Evolutionary conservation across 1,140 invertebrate genomes (phyloP).

Genomic region (Colletes latitarsis): DNA sequence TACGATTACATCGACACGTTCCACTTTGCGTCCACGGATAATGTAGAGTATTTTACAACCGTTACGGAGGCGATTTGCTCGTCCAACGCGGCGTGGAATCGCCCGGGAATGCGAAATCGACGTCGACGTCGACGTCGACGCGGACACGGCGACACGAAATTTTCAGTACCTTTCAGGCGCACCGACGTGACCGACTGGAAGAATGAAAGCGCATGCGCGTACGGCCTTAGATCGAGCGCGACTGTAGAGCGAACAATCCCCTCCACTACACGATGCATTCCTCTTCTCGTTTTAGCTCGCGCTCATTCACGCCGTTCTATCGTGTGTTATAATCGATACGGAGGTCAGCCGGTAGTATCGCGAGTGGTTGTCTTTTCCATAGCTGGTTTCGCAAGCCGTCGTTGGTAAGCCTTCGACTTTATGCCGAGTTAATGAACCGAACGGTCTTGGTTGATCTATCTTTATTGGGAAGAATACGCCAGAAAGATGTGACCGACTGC

Average conservation of each 20-base stretch:
- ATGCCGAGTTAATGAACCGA: constrained; percentile 21
- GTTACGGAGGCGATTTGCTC: too few species aligned
- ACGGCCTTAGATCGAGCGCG: constrained; percentile 5
- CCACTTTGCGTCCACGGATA: neutral
- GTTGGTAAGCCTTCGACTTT: neutral
- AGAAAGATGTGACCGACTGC: neutral
- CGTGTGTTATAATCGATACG: constrained; percentile 54
- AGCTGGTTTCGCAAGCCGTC: constrained; percentile 30
- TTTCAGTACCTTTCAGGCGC: constrained; percentile 24
- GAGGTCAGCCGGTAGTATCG: constrained; percentile 36
- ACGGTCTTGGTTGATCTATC: neutral
- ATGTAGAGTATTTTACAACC: neutral
- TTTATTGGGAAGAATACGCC: neutral
- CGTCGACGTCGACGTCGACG: too few species aligned
- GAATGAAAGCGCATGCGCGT: constrained; percentile 47
- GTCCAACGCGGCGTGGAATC: too few species aligned
- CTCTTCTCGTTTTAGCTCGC: constrained; percentile 31
- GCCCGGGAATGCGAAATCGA: neutral
- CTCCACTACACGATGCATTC: neutral
- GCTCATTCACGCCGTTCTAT: neutral
- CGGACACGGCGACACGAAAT: constrained; percentile 21
- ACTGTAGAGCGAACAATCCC: constrained; percentile 1
- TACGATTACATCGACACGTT: constrained; percentile 11
- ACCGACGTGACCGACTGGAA: constrained; percentile 11
- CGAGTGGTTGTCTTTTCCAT: constrained; percentile 19